phyloP scores from a whole-genome alignment of 2,797 vertebrate genomes.

The Perodicticus potto region DNA sequence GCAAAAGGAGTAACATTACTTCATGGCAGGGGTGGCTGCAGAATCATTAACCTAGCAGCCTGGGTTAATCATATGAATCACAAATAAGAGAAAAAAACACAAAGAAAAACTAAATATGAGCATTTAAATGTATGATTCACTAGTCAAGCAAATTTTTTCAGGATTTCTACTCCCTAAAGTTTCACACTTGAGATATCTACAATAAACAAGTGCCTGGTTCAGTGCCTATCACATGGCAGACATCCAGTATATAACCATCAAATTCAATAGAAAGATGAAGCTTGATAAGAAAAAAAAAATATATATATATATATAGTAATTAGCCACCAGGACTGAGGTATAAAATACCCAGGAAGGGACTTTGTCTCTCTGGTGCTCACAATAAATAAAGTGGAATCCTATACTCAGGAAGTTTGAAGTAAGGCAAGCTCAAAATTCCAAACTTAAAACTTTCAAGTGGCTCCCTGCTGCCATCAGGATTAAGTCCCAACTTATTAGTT shows the following conservation, averaged over 20 bases:
- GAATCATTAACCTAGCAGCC: not conserved
- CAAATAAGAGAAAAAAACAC: not conserved
- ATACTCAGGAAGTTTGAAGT: conserved; percentile 40
- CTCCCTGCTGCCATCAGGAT: conserved; percentile 38
- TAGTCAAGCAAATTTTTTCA: not conserved
- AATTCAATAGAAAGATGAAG: conserved; percentile 19
- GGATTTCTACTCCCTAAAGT: not conserved
- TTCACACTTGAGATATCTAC: not conserved
- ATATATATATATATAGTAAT: not conserved
- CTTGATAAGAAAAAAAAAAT: conserved; percentile 35
- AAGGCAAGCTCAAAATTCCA: conserved; percentile 55
- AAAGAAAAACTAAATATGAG: not conserved
- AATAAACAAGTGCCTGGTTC: not conserved
- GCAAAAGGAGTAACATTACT: conserved; percentile 29
- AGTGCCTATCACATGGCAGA: not conserved
- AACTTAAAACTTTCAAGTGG: conserved; percentile 38
- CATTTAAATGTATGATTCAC: not conserved
- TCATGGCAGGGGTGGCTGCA: not conserved
- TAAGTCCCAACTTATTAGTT: conserved; percentile 51
- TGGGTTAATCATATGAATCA: not conserved
- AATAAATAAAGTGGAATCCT: conserved; percentile 57
- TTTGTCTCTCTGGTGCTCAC: not conserved
- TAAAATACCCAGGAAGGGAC: not conserved
- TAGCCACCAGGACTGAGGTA: not conserved
- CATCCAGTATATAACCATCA: not conserved